Evolutionary conservation across 92 coral and sea anemone genomes (phyloP).

Genomic region (Hydrozoanthus gracilis): DNA sequence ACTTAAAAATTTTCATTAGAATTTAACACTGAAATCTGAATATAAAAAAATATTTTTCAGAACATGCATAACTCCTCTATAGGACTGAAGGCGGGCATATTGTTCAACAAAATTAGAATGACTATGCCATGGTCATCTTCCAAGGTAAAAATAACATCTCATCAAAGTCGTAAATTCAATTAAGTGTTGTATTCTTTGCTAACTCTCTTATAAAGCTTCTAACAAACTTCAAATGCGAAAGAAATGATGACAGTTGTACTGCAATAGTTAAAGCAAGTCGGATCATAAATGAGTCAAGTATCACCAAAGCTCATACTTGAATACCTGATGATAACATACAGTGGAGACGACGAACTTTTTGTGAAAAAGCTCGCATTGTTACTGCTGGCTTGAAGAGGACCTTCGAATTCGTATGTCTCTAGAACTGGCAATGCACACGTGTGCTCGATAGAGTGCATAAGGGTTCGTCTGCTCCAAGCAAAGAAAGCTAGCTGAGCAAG

Average conservation of each 20-base stretch:
- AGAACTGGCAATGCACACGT: too few species aligned
- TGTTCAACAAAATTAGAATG: slow-evolving; percentile 7
- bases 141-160: slow-evolving; percentile 28
- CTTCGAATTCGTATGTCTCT: too few species aligned
- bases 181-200: neutral
- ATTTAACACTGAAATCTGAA: neutral
- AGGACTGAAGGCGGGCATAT: neutral
- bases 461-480: neutral
- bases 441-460: neutral
- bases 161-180: slow-evolving; percentile 40
- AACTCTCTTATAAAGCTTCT: neutral
- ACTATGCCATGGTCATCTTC: neutral
- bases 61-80: neutral
- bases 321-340: too few species aligned
- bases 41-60: slow-evolving; percentile 20
- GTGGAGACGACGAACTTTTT: too few species aligned
- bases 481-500: neutral
- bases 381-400: too few species aligned
- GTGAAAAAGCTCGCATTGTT: too few species aligned
- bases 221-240: slow-evolving; percentile 20
- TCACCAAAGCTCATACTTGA: neutral
- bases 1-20: slow-evolving; percentile 11
- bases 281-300: neutral
- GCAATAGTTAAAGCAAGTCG: neutral
- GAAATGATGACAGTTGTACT: neutral